phyloP scores from a whole-genome alignment of 1,140 invertebrate genomes.

The Zaprionus tsacasi region DNA sequence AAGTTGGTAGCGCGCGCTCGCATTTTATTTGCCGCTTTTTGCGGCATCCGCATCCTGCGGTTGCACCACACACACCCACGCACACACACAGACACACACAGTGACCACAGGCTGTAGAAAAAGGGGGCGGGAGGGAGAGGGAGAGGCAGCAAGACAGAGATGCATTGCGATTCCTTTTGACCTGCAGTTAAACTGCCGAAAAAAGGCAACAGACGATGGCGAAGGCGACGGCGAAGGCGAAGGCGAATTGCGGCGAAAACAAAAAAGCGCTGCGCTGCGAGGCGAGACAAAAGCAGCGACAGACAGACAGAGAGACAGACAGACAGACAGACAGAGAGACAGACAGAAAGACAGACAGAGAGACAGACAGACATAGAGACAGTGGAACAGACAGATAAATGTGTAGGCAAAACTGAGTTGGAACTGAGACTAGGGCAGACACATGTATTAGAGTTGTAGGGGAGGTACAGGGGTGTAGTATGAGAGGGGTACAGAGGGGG shows the following conservation, averaged over 20 bases:
- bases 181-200: constrained; percentile 70
- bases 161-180: constrained; percentile 70
- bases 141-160: constrained; percentile 20
- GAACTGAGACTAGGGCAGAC: constrained; percentile 9
- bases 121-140: neutral
- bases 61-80: neutral
- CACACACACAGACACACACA: neutral
- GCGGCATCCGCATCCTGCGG: constrained; percentile 18
- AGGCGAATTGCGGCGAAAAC: neutral
- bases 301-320: constrained; percentile 13
- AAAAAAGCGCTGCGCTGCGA: neutral
- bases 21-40: constrained; percentile 54
- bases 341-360: too few species aligned
- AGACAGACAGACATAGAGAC: neutral
- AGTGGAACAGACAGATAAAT: too few species aligned
- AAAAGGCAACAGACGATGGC: constrained; percentile 43
- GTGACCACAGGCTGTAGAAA: neutral
- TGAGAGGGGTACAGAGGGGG: too few species aligned
- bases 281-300: neutral
- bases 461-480: too few species aligned
- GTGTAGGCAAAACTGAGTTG: constrained; percentile 1
- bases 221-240: constrained; percentile 8
- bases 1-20: constrained; percentile 25
- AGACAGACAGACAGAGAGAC: constrained; percentile 11
- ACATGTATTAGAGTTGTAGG: constrained; percentile 51